A percentile compares a stretch with the other conserved stretches of the same genome.
These are phyloP conservation scores for Furcifer pardalis DNA, from an alignment of 2,797 vertebrate genomes.

Conservation along the genomic window DNA sequence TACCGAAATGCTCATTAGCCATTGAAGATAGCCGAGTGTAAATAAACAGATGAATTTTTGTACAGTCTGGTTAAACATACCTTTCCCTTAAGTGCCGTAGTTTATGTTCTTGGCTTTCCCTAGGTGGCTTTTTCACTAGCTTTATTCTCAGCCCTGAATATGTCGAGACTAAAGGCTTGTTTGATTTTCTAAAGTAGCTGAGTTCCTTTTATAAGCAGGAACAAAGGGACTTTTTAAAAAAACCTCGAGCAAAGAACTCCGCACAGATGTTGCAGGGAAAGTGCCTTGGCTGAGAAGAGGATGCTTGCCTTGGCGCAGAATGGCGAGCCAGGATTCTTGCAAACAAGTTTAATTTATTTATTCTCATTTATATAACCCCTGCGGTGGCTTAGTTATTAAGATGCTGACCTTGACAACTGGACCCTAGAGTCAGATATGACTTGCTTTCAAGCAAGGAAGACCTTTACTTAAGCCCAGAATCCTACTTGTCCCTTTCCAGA, in stretches of 20 bases:
- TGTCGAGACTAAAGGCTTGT: background rate
- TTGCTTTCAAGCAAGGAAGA: too few relatives aligned
- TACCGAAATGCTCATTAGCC: conserved; percentile 18
- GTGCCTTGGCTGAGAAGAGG: background rate
- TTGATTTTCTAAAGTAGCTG: background rate
- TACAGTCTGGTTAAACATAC: background rate
- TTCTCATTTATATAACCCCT: too few relatives aligned
- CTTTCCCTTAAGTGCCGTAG: conserved; percentile 7
- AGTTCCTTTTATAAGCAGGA: background rate
- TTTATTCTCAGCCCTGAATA: background rate
- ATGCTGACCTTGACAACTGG: too few relatives aligned
- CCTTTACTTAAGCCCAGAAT: too few relatives aligned
- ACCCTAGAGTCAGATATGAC: too few relatives aligned
- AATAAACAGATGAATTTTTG: conserved; percentile 17
- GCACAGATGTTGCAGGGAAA: background rate
- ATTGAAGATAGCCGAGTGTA: conserved; percentile 9
- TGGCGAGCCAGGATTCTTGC: background rate
- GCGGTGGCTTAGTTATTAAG: too few relatives aligned
- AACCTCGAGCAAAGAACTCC: background rate
- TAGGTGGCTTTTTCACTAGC: background rate
- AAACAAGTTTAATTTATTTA: background rate
- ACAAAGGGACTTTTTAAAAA: background rate
- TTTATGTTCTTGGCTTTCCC: background rate
- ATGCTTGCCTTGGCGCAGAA: background rate
- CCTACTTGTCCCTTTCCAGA: too few relatives aligned